These are phyloP conservation scores for Oryzias woworae DNA, from an alignment of 2,113 vertebrate genomes.

Conservation along the genomic window DNA sequence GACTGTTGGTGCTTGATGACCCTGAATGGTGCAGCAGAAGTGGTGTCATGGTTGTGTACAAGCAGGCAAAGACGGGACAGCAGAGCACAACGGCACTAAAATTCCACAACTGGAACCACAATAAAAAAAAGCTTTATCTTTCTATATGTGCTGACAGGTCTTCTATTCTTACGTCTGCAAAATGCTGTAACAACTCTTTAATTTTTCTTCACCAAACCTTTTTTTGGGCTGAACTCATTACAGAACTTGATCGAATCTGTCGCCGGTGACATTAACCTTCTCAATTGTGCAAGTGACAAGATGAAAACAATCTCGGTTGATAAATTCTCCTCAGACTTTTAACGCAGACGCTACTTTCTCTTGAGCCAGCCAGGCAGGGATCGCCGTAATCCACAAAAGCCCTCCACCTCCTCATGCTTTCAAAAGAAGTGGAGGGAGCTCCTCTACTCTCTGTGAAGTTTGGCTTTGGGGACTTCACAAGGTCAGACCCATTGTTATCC, in stretches of 20 bases:
- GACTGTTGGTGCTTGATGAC: conserved; percentile 71
- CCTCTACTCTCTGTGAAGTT: conserved; percentile 62
- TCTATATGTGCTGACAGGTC: conserved; percentile 76
- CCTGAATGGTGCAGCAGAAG: conserved; percentile 47
- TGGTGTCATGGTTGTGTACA: conserved; percentile 58
- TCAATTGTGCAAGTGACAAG: conserved; percentile 5
- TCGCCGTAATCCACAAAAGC: conserved; percentile 68
- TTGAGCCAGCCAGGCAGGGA: conserved; percentile 48
- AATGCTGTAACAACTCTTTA: conserved; percentile 33
- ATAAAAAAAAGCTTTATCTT: conserved; percentile 72
- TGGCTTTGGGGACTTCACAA: conserved; percentile 42
- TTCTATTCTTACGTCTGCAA: conserved; percentile 43
- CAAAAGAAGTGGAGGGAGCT: conserved; percentile 58
- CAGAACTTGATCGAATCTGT: background rate
- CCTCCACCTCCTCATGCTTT: conserved; percentile 63
- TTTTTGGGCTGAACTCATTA: background rate
- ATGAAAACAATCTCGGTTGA: conserved; percentile 17
- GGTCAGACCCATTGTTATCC: conserved; percentile 50
- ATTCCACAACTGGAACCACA: conserved; percentile 72
- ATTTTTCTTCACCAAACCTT: background rate
- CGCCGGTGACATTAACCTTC: background rate
- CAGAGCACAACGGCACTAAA: conserved; percentile 64
- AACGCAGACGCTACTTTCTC: conserved; percentile 20
- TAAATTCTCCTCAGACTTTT: conserved; percentile 27
- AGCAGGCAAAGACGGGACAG: conserved; percentile 53